Evolutionary conservation across 2,113 vertebrate genomes (phyloP).

Genomic region (Gavialis gangeticus): DNA sequence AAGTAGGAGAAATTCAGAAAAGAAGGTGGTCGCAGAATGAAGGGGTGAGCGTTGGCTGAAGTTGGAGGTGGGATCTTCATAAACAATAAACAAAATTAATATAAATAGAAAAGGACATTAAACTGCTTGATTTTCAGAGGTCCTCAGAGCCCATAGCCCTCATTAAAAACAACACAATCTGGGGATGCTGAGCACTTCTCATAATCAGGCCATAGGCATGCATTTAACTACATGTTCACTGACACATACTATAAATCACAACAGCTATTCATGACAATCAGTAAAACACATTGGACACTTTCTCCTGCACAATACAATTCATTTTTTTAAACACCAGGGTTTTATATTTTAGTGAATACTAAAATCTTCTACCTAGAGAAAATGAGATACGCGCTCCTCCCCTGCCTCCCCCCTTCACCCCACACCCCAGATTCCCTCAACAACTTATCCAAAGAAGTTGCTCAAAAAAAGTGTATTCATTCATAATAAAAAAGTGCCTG

Average conservation of each 20-base stretch:
- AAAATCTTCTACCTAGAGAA: neutral
- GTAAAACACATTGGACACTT: neutral
- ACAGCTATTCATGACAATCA: no score
- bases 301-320: fast-evolving
- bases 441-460: neutral
- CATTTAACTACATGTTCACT: neutral
- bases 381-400: neutral
- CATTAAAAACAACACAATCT: neutral
- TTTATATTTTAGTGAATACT: neutral
- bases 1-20: neutral
- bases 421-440: neutral
- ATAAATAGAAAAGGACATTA: neutral
- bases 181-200: neutral
- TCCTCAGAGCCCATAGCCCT: neutral
- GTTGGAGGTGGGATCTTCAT: neutral
- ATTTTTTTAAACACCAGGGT: neutral
- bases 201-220: fast-evolving
- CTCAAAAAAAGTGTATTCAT: neutral
- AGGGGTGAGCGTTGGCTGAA: neutral
- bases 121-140: neutral
- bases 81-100: neutral
- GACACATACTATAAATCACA: fast-evolving
- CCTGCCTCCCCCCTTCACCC: neutral
- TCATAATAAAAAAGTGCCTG: neutral
- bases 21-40: neutral